Conservation (phyloP, 1,140 invertebrate species). For the Linepithema humile region DNA sequence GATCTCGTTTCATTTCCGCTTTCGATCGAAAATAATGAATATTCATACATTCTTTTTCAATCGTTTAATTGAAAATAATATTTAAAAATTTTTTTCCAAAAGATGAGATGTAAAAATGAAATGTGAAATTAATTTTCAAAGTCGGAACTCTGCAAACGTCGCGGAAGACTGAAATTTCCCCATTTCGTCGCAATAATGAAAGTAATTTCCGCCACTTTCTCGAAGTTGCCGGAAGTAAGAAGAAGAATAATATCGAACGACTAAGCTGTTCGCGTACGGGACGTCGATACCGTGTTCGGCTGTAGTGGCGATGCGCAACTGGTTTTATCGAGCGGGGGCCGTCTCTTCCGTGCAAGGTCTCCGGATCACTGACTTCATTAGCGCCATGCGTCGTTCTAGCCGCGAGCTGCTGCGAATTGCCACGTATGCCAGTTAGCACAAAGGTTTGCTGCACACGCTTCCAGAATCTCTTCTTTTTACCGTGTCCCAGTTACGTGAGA, state of each 20-base stretch:
- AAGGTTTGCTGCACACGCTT: not conserved
- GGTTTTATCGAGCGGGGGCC: slow-evolving; percentile 66
- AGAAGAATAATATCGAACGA: not conserved
- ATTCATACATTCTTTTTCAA: not conserved
- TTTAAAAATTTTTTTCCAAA: not conserved
- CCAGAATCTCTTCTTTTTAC: not conserved
- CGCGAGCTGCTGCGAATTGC: not conserved
- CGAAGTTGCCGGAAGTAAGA: too few relatives aligned
- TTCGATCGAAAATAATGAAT: not conserved
- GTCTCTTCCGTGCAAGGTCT: slow-evolving; percentile 54
- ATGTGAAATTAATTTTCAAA: too few relatives aligned
- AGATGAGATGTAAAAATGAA: not conserved
- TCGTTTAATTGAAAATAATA: too few relatives aligned
- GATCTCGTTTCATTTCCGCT: not conserved
- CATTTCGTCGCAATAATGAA: not conserved
- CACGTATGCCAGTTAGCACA: not conserved
- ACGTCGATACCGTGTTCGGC: not conserved
- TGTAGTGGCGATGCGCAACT: slow-evolving; percentile 49
- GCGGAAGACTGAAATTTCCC: not conserved
- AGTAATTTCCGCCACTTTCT: not conserved
- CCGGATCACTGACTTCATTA: slow-evolving; percentile 61
- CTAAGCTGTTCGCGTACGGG: not conserved
- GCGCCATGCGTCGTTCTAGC: not conserved
- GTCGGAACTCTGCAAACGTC: not conserved
- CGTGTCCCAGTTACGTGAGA: slow-evolving; percentile 14